Base-by-base conservation (phyloP, 2,113 vertebrate species). In the Forbesichthys agassizii region DNA sequence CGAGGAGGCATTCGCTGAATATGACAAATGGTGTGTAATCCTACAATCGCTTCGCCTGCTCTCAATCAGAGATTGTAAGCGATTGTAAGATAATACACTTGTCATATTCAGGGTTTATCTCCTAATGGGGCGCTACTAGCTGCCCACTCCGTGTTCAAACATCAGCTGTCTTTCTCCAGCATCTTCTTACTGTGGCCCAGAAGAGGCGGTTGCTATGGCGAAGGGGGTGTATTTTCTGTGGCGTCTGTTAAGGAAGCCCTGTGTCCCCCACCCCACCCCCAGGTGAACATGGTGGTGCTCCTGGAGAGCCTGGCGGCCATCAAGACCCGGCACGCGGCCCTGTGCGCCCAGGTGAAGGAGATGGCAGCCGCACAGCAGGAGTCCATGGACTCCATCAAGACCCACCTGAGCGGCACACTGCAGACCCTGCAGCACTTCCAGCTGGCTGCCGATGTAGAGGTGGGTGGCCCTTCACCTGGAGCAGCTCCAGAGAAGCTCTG, bases 221-320 rank as follows among this genome's bases (percentile, higher is more conserved):
- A 6, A 42, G 4, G 4, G 36, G 5, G 36, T 42, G 36, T 42
- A 5, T 42, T 42, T 1, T 42, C 36, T 42, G 36, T 4, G 36
- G 36, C 36, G 3, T 4, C 7, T 42, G 36, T 20, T 20, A 42
- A 42, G 4, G 36, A 42, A 42, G 36, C 36, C 4, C 9, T 71
- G 20, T 78, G 9, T 10, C 10, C 57, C 42, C 79, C 20, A 20
- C 20, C 20, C 27, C 27, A 27, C 27, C 27, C 27, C 27, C 27
- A 99, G 97, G 94, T 95, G 63, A 95, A 95, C 68, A 92, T 94
- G 0, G 71, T 88, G 12, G 80, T 91, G 75, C 80, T 99, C 54
- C 66, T 98, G 88, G 93, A 96, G 66, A 93, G 93, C 61, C 83
- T 98, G 7, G 87, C 85, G 0, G 64, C 66, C 10, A 75, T 97